Base-by-base conservation (phyloP, 1,140 invertebrate species). In the Orius insidiosus region DNA sequence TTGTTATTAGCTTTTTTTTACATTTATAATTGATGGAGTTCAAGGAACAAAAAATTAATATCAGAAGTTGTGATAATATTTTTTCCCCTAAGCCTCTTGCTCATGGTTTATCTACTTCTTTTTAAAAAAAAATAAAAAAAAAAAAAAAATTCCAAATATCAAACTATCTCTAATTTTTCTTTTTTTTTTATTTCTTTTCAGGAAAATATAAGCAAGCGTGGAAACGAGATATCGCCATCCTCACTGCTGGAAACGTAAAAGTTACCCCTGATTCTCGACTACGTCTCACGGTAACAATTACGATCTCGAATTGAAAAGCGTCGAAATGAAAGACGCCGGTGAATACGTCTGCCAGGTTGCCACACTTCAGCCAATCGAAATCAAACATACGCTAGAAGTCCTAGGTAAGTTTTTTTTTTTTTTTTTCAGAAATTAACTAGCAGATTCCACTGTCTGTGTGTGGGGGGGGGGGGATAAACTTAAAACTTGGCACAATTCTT, bases 271-370 rank as follows among this genome's bases (percentile, higher is more conserved):
- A 73, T 61, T 63, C 66, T 13, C 60, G 70, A 18, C 61, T 72
- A 36, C 62, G 60, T 43, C 57, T 72, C 37, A 62, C 3, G 42
- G 42, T 30, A 66, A 68, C 47, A 64, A 68, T 30, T 72, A 68
- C 57, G 69, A 66, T 51, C 55, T 73, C 47, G 66, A 70, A 57
- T 72, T 74, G 47, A 62, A 63, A 45, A 67, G 72, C 44, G 65
- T 68, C 36, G 61, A 63, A 42, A 62, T 67, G 24, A 64, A 68
- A 53, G 71, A 74, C 60, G 69, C 69, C 18, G 71, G 71, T 9
- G 68, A 70, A 54, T 74, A 74, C 58, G 66, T 71, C 39, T 74
- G 71, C 55, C 70, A 72, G 58, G 70, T 74, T 52, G 69, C 66
- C 36, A 70, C 68, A 10, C 58, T 69, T 52, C 63, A 69, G 52